Evolutionary conservation across 2,888 invertebrate species (phyloP).

Genomic region (Ommatoiulus sabulosus): DNA sequence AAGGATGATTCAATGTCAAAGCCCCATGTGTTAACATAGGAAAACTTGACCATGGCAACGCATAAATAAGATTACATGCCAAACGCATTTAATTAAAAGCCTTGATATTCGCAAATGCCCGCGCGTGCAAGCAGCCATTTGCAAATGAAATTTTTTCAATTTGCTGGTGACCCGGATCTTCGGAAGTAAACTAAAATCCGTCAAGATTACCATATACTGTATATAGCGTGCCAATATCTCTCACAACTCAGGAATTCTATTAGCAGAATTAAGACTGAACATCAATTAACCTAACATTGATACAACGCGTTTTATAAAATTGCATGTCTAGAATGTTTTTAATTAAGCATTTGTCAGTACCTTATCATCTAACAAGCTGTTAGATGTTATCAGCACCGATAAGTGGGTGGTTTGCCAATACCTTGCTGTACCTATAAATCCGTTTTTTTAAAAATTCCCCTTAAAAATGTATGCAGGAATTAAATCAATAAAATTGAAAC

Average conservation of each 20-base stretch:
- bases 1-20: background rate
- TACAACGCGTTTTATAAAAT: background rate
- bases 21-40: background rate
- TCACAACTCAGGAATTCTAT: background rate
- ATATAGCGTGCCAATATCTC: background rate
- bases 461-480: no score
- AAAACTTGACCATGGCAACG: conserved; percentile 9
- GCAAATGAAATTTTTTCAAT: background rate
- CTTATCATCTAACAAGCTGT: background rate
- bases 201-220: background rate
- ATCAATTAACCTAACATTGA: background rate
- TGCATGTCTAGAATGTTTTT: no score
- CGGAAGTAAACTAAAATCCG: background rate
- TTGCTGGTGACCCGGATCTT: conserved; percentile 3
- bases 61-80: background rate
- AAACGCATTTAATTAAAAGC: background rate
- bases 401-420: no score
- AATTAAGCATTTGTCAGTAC: background rate
- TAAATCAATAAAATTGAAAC: no score
- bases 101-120: background rate
- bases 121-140: background rate
- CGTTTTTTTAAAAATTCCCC: no score
- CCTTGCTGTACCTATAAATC: no score
- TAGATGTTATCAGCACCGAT: no score
- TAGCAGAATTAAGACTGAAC: background rate